Evolutionary conservation across 2,888 invertebrate species (phyloP).

Genomic region (Zelleria hepariella): DNA sequence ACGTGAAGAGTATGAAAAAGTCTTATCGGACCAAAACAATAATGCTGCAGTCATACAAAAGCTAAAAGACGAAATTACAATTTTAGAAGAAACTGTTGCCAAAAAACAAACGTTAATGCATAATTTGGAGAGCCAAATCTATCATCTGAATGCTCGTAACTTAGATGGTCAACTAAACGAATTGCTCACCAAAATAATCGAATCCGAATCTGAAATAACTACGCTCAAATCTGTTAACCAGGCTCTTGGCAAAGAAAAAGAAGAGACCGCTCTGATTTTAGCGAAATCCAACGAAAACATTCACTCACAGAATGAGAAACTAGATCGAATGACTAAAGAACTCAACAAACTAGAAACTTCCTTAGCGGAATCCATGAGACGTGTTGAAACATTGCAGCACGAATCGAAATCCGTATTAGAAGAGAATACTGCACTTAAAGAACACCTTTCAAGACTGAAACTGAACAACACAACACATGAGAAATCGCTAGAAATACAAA

Average conservation of each 20-base stretch:
- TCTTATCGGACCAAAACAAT: conserved; percentile 31
- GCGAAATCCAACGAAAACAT: conserved; percentile 16
- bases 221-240: background rate
- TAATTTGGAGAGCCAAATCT: conserved; percentile 28
- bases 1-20: conserved; percentile 30
- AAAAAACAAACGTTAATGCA: conserved; percentile 29
- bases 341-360: background rate
- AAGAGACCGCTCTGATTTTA: conserved; percentile 35
- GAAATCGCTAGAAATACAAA: conserved; percentile 54
- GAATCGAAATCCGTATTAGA: background rate
- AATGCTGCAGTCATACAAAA: conserved; percentile 26
- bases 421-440: background rate
- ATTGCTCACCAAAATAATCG: conserved; percentile 30
- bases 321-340: background rate
- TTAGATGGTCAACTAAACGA: background rate
- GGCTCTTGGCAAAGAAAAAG: conserved; percentile 28
- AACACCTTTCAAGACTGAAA: background rate
- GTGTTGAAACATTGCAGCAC: background rate
- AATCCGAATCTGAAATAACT: conserved; percentile 23
- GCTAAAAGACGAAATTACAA: conserved; percentile 31
- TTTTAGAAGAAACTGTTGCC: conserved; percentile 26
- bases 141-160: conserved; percentile 25
- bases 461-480: conserved; percentile 56
- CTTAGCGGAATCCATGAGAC: background rate
- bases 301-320: conserved; percentile 33